Base-by-base conservation (phyloP, 2,113 vertebrate genomes). In the Pelvicachromis taeniatus region DNA sequence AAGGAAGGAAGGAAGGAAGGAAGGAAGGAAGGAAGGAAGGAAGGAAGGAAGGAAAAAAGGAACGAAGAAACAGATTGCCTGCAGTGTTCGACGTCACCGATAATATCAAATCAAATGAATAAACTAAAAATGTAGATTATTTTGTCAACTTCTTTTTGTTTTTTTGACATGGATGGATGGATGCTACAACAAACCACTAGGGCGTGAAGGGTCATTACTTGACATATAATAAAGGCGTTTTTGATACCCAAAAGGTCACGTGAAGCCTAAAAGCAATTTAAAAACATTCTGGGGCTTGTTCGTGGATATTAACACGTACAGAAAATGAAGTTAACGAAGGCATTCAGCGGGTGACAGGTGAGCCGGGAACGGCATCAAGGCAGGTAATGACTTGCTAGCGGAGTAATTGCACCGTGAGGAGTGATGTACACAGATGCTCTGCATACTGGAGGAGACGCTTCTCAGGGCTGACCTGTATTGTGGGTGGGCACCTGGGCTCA, bases 281-380 rank as follows among this genome's bases (percentile, higher is more conserved):
- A 38, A 14, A 78, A 14, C 40, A 48, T 48, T 73, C 19, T 40
- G 7, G 35, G 7, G 53, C 65, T 53, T 17, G 9, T 63, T 75
- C 45, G 48, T n/a, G 23, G 77, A 52, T 56, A 29, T 70, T 17
- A 17, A 79, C 81, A 50, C 13, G 10, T 19, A 73, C 45, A 86
- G 63, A 87, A 52, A 75, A 48, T 42, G 7, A 6, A 10, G 19
- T 90, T 88, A 91, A 91, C 83, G 79, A 78, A 87, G 40, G 89
- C 78, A 80, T 86, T 91, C 88, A 88, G 63, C 90, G 53, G 83
- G 84, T 91, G 92, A 91, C 91, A 93, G 85, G 80, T 88, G 87
- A 84, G 83, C 81, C 38, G 56, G 77, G 53, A 82, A 61, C 50
- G 7, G 68, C 78, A 23, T 73, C 56, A 2, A 35, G 78, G 81